Conservation (phyloP, 2,113 vertebrate species). For the Heloderma charlesbogerti region DNA sequence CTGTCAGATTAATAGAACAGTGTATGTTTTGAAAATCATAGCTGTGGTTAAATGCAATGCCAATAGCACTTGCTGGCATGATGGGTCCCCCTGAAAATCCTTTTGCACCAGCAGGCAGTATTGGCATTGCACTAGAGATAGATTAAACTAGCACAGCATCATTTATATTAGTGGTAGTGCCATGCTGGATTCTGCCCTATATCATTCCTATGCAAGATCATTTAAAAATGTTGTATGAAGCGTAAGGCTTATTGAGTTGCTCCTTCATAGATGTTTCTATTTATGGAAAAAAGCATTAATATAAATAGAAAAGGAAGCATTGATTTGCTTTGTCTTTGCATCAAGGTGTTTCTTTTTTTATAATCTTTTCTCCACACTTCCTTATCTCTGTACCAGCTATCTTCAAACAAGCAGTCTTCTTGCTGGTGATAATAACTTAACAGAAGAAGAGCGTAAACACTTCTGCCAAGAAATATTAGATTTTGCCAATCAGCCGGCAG, state of each 20-base stretch:
- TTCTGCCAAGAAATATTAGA: slow-evolving; percentile 94
- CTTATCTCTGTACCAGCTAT: slow-evolving; percentile 87
- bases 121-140: no score
- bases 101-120: no score
- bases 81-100: no score
- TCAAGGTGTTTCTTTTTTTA: not conserved
- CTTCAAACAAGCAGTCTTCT: slow-evolving; percentile 94
- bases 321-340: not conserved
- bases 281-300: not conserved
- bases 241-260: not conserved
- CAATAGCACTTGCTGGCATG: no score
- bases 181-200: no score
- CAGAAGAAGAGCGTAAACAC: slow-evolving; percentile 84
- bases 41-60: no score
- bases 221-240: not conserved
- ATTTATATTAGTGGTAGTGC: not conserved
- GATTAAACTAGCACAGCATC: no score
- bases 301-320: not conserved
- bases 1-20: no score
- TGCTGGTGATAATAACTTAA: slow-evolving; percentile 88
- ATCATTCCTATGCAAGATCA: not conserved
- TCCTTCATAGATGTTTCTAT: not conserved
- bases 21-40: no score
- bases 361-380: slow-evolving; percentile 45
- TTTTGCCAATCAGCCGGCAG: slow-evolving; percentile 78